Percentiles rank a stretch among this genome's conserved stretches.
phyloP scores from a whole-genome alignment of 1,140 invertebrate species.

The Triops longicaudatus region DNA sequence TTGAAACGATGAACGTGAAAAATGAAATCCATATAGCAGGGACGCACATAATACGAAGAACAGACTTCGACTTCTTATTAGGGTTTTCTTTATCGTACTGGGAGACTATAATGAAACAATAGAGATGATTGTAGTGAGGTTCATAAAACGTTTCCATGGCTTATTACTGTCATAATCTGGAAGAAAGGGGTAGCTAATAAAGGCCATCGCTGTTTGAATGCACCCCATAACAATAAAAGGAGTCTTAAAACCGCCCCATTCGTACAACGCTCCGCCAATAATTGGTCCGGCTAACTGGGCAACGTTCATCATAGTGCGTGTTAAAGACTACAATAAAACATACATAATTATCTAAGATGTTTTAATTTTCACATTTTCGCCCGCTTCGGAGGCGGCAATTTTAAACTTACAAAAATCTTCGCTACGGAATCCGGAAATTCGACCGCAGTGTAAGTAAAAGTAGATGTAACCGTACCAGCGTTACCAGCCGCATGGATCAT shows the following conservation, averaged over 20 bases:
- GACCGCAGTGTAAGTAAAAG: conserved; percentile 35
- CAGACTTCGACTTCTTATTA: conserved; percentile 9
- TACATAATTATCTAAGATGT: not conserved
- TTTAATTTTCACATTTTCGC: not conserved
- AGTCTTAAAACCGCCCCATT: conserved; percentile 36
- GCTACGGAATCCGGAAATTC: conserved; percentile 36
- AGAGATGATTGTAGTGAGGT: not conserved
- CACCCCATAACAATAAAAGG: conserved; percentile 36
- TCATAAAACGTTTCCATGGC: not conserved
- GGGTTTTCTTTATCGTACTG: conserved; percentile 25
- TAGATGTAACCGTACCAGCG: conserved; percentile 34
- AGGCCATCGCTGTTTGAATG: conserved; percentile 32
- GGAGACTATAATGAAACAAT: not conserved
- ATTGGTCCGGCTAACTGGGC: conserved; percentile 36
- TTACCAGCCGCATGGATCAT: conserved; percentile 35
- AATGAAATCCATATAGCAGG: conserved; percentile 36
- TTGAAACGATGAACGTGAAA: conserved; percentile 36
- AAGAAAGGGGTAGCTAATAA: conserved; percentile 31
- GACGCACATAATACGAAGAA: conserved; percentile 33
- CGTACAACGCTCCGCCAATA: conserved; percentile 35
- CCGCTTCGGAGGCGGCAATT: not conserved
- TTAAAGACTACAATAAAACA: conserved; percentile 33
- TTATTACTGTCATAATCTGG: conserved; percentile 30
- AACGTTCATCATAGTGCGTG: conserved; percentile 35
- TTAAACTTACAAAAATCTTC: conserved; percentile 35